Percentiles rank a stretch among this genome's conserved stretches.
phyloP scores from a whole-genome alignment of 1,140 invertebrate genomes.

The Eufriesea mexicana region DNA sequence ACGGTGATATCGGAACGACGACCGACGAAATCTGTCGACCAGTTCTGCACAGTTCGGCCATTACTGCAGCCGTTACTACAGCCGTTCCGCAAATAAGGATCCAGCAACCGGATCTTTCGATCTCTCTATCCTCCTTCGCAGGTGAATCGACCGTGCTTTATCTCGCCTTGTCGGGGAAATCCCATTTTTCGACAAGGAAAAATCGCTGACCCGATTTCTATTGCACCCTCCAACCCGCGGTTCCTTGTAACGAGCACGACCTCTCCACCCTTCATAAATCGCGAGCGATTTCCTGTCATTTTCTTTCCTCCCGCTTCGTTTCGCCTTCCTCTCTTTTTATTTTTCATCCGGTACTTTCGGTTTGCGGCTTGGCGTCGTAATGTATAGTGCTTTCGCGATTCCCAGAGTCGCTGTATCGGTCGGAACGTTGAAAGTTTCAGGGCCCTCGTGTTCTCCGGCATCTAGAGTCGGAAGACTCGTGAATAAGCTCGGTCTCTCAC shows the following conservation, averaged over 20 bases:
- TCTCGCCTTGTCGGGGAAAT: neutral
- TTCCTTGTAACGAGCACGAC: neutral
- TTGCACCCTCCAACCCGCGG: neutral
- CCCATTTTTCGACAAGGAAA: neutral
- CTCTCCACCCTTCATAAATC: neutral
- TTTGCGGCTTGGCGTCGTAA: neutral
- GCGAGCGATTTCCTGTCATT: neutral
- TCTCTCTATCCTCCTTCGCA: neutral
- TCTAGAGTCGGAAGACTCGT: neutral
- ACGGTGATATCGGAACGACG: neutral
- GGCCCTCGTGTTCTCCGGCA: neutral
- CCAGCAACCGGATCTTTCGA: neutral
- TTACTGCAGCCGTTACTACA: neutral
- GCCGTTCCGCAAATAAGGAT: neutral
- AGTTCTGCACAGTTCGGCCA: too few species aligned
- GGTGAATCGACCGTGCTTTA: neutral
- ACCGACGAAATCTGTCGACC: too few species aligned
- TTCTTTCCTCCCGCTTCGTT: too few species aligned
- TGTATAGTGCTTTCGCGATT: neutral
- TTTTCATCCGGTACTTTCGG: neutral
- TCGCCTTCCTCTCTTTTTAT: neutral
- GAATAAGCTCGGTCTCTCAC: conserved; percentile 9
- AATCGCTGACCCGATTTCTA: neutral
- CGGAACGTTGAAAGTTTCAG: conserved; percentile 9
- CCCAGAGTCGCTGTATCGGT: neutral